These are phyloP conservation scores for Spatula clypeata DNA, from an alignment of 2,797 vertebrate species.

Conservation along the genomic window DNA sequence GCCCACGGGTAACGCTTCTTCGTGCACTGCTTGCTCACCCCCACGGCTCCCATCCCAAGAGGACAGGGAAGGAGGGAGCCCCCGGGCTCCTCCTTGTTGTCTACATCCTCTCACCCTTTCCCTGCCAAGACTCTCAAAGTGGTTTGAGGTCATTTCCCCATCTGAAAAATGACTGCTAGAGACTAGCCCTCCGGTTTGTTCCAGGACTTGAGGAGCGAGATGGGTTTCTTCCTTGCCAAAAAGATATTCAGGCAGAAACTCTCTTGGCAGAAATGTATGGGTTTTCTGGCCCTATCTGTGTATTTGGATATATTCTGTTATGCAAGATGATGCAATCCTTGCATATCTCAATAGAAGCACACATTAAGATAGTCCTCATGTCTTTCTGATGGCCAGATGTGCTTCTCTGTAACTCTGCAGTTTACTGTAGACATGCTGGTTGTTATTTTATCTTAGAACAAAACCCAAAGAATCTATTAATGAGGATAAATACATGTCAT, in stretches of 20 bases:
- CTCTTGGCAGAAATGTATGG: not conserved
- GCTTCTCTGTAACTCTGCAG: not conserved
- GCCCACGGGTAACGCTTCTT: too few relatives aligned
- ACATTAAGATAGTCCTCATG: not conserved
- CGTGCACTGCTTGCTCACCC: not conserved
- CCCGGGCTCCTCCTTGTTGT: not conserved
- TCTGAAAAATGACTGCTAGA: not conserved
- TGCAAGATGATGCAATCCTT: not conserved
- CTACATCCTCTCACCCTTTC: not conserved
- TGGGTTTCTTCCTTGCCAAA: conserved; percentile 17
- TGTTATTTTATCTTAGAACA: not conserved
- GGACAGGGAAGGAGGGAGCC: not conserved
- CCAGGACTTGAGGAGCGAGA: not conserved
- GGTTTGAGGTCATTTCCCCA: not conserved
- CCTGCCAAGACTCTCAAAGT: not conserved
- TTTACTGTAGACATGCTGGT: not conserved
- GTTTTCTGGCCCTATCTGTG: not conserved
- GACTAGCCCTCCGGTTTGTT: not conserved
- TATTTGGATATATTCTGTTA: not conserved
- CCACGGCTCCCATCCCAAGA: not conserved
- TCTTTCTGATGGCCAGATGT: not conserved
- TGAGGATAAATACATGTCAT: not conserved
- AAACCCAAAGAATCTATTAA: not conserved
- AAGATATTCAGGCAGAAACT: conserved; percentile 10
- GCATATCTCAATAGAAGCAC: not conserved